Percentiles rank a stretch among this genome's conserved stretches.
Evolutionary conservation across 1,140 invertebrate species (phyloP).

Genomic region (Thereuonema tuberculata): DNA sequence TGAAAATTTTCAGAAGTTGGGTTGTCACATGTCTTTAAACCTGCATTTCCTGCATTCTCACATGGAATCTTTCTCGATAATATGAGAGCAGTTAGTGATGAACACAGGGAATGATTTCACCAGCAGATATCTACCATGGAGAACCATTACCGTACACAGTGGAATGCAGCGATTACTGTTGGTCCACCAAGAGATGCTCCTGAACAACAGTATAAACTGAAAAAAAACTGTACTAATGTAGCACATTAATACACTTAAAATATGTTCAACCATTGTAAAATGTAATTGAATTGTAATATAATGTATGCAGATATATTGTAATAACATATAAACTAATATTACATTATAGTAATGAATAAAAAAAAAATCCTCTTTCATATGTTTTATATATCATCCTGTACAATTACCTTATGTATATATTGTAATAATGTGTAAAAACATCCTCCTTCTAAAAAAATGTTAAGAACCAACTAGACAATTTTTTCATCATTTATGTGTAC

Average conservation of each 20-base stretch:
- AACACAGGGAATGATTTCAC: neutral
- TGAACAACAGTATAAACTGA: neutral
- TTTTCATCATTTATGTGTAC: neutral
- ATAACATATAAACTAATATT: too few species aligned
- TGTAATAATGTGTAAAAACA: neutral
- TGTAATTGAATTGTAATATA: neutral
- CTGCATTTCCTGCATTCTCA: too few species aligned
- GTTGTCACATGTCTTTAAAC: too few species aligned
- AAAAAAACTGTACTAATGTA: neutral
- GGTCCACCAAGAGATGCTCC: neutral
- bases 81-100: too few species aligned
- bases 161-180: neutral
- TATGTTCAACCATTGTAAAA: neutral
- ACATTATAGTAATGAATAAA: neutral
- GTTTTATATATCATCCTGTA: neutral
- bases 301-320: neutral
- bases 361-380: neutral
- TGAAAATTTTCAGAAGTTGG: too few species aligned
- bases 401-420: neutral
- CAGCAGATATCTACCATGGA: neutral
- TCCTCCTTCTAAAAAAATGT: neutral
- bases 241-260: neutral
- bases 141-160: neutral
- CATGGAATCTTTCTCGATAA: too few species aligned
- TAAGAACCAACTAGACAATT: neutral